Evolutionary conservation across 1,140 invertebrate species (phyloP), one percentile per base, ranked within the genome.

Genomic region (Drosophila lowei): DNA sequence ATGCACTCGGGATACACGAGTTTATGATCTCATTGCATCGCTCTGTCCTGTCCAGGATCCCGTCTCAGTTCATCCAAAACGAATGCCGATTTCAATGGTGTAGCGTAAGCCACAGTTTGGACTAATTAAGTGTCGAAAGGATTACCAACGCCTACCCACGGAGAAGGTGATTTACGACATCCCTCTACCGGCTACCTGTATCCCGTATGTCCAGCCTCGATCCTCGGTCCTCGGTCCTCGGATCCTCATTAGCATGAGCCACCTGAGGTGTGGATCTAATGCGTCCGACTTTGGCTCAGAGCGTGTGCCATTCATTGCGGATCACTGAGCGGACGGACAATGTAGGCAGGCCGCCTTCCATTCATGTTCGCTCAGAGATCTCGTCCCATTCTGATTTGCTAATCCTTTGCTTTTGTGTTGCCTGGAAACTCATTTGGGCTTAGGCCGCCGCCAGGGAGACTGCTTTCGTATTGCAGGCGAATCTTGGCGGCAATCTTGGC

Each of bases 41-140:
- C 54, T 50, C 41, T 46, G 15, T 6, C 3, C 30, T 9, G 28
- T 7, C 23, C 23, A 3, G 4, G 23, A 23, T n/a, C 1, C 13
- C 15, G 28, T 16, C 4, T 18, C 16, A 13, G 9, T 23, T 8
- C 41, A 68, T 34, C 25, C 41, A 53, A 54, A 23, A 60, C 59
- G 67, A 77, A 77, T 77, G 44, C 18, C 49, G 66, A 77, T 66
- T 77, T 77, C 25, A 42, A 77, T 77, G 74, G 11, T 54, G 15
- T 30, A 16, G 5, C 2, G 38, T 52, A 28, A 53, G 72, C 72
- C 44, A 59, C 64, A 73, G 79, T 80, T 66, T 50, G 72, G 21
- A 60, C 77, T 84, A 84, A 84, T 84, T 84, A 86, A 68, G 80
- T 84, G 80, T 77, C 72, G 80, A 79, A 79, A 63, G 77, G 80